Evolutionary conservation across 64 coral and sea anemone species (phyloP), one percentile per base, ranked within the genome.

Genomic region (Pachyseris speciosa): DNA sequence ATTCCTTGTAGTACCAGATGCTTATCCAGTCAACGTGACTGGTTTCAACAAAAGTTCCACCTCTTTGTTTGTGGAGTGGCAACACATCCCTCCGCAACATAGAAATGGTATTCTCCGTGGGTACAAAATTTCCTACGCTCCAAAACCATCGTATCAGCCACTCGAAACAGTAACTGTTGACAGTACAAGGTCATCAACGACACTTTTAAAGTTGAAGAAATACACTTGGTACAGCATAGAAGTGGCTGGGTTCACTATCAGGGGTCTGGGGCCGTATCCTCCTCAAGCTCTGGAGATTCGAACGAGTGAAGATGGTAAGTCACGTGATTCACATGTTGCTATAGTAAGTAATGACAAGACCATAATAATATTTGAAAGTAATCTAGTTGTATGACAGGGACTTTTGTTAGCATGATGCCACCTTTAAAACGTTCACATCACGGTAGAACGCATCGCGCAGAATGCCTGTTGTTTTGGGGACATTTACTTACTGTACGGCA

Each of bases 221-320:
- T 92, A 70, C 34, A 92, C 79, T 32, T 92, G 55, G 78, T 92
- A 96, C 69, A 38, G 34, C 13, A 73, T 96, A 4, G 25, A 37
- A 33, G 79, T 96, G 32, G 95, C 95, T 12, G 95, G 91, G 50
- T 96, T 93, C 19, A 96, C 95, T 9, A 55, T 64, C 52, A 93
- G 93, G 68, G 95, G 91, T 26, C 79, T 79, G 24, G 95, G 95
- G 16, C 95, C 94, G 7, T 57, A 40, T 9, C 59, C 95, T 40
- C 78, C 72, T 44, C 67, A 69, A 78, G 20, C 24, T 1, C 65
- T 96, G 15, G 59, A 47, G 64, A 50, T 89, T 71, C 61, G 78
- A 37, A 96, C 95, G 30, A 89, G 83, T 38, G 95, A 96, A 72
- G 95, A 96, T 78, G 95, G 95, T 96, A 83, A 69, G 88, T 84